A percentile compares a stretch with the other conserved stretches of the same genome.
phyloP scores from a whole-genome alignment of 1,140 invertebrate genomes.

The Melipona quadrifasciata region DNA sequence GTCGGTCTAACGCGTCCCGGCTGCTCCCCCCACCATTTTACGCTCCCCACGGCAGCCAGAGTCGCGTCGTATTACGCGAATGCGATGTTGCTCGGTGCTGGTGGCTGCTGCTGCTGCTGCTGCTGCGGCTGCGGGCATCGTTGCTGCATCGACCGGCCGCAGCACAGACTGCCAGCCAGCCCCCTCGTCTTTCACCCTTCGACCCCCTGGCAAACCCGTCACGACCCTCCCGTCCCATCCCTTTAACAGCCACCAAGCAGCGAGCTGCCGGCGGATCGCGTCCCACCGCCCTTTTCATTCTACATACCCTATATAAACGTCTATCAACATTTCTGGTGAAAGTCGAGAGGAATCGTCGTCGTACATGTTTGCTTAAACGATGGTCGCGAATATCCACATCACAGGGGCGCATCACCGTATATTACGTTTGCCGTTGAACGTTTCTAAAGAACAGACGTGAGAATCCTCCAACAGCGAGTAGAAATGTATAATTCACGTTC shows the following conservation, averaged over 20 bases:
- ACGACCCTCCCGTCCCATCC: slow-evolving; percentile 14
- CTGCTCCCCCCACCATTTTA: slow-evolving; percentile 22
- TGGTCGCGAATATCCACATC: not conserved
- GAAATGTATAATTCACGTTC: not conserved
- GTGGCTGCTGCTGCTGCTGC: slow-evolving; percentile 61
- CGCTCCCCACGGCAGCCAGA: slow-evolving; percentile 40
- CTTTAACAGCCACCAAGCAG: not conserved
- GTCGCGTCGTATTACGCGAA: slow-evolving; percentile 71
- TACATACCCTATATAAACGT: slow-evolving; percentile 39
- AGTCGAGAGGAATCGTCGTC: slow-evolving; percentile 31
- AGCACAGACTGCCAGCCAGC: slow-evolving; percentile 46
- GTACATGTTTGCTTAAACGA: slow-evolving; percentile 19
- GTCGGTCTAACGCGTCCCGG: slow-evolving; percentile 54
- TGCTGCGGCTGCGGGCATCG: slow-evolving; percentile 71
- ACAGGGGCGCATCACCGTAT: too few relatives aligned
- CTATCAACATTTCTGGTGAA: slow-evolving; percentile 32
- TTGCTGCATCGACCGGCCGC: slow-evolving; percentile 75
- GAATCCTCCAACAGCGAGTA: not conserved
- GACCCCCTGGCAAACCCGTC: slow-evolving; percentile 37
- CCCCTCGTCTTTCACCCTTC: slow-evolving; percentile 17
- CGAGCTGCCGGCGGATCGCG: slow-evolving; percentile 30
- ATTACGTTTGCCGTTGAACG: too few relatives aligned
- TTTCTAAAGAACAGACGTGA: not conserved
- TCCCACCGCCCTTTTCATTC: slow-evolving; percentile 51
- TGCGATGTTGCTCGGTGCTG: slow-evolving; percentile 68